A percentile compares a stretch with the other conserved stretches of the same genome.
Evolutionary conservation across 2,113 vertebrate species (phyloP).

Genomic region (Cyphomyrus discorhynchus): DNA sequence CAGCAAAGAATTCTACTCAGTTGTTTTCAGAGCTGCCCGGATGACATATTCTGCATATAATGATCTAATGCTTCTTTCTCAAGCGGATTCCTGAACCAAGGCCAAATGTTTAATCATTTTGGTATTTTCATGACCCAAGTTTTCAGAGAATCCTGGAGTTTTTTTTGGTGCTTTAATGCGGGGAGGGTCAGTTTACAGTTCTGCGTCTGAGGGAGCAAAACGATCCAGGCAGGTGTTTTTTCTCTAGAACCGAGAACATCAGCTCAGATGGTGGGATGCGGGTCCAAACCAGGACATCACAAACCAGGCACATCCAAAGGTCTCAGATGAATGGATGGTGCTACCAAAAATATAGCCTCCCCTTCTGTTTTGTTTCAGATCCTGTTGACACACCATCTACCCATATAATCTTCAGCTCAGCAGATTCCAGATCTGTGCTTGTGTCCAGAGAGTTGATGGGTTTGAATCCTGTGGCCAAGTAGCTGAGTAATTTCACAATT

Average conservation of each 20-base stretch:
- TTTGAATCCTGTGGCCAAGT: not conserved
- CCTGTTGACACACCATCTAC: not conserved
- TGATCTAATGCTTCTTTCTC: not conserved
- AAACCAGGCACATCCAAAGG: not conserved
- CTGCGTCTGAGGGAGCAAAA: not conserved
- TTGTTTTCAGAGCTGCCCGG: not conserved
- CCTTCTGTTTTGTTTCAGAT: not conserved
- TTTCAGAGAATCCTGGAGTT: not conserved
- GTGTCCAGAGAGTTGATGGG: not conserved
- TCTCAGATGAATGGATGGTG: not conserved
- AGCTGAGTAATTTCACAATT: not conserved
- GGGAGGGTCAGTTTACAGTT: not conserved
- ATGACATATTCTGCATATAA: not conserved
- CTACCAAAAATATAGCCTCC: not conserved
- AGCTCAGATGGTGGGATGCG: not conserved
- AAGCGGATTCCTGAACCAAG: not conserved
- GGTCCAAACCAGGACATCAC: not conserved
- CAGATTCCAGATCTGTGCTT: not conserved
- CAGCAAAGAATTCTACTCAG: slow-evolving; percentile 1
- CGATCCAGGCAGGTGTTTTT: not conserved
- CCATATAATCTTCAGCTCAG: not conserved
- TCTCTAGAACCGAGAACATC: not conserved
- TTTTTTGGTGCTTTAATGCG: not conserved
- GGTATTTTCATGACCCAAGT: not conserved
- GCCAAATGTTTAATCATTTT: slow-evolving; percentile 12